Evolutionary conservation across 2,797 vertebrate genomes (phyloP).

Genomic region (Bovichtus variegatus): DNA sequence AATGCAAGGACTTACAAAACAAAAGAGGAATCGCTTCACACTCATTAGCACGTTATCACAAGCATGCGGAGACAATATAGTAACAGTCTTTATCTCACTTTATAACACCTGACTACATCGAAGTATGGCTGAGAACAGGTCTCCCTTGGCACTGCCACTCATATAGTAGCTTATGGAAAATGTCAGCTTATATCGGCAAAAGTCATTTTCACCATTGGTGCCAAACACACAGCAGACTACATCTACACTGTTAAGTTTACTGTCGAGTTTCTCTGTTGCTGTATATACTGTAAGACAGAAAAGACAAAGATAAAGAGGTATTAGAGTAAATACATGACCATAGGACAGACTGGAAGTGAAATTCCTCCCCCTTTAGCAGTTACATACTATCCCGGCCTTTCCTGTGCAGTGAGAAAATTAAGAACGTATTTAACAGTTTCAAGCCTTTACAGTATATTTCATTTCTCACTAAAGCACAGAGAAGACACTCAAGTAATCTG

Average conservation of each 20-base stretch:
- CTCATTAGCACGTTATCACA: constrained; percentile 51
- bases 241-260: constrained; percentile 74
- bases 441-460: constrained; percentile 79
- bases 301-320: constrained; percentile 81
- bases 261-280: constrained; percentile 68
- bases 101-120: constrained; percentile 52
- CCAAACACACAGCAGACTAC: constrained; percentile 68
- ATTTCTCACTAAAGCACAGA: constrained; percentile 64
- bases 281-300: constrained; percentile 78
- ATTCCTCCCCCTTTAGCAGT: constrained; percentile 77
- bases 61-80: constrained; percentile 67
- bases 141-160: constrained; percentile 69
- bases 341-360: constrained; percentile 73
- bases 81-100: constrained; percentile 68
- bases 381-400: constrained; percentile 67
- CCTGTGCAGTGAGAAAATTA: constrained; percentile 76
- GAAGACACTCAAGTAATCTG: constrained; percentile 51
- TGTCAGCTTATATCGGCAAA: constrained; percentile 77
- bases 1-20: constrained; percentile 56
- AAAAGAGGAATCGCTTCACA: constrained; percentile 56
- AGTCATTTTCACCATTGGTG: constrained; percentile 54
- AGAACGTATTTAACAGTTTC: constrained; percentile 84
- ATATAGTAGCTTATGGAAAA: constrained; percentile 74
- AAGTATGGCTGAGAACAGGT: constrained; percentile 62
- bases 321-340: constrained; percentile 76